These are phyloP conservation scores for Staurois parvus DNA, from an alignment of 2,797 vertebrate genomes.

Conservation along the genomic window DNA sequence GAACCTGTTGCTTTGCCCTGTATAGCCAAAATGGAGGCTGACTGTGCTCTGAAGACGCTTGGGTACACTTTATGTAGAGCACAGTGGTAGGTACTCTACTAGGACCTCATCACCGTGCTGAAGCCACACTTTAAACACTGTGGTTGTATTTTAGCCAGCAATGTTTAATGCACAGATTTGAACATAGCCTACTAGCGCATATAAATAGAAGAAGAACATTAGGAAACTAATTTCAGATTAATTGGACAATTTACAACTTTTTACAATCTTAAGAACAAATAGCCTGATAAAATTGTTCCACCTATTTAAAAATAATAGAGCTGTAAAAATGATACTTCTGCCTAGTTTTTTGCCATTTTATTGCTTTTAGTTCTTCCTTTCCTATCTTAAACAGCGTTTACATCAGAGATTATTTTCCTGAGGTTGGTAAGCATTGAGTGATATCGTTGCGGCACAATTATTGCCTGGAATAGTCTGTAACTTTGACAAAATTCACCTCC, in stretches of 20 bases:
- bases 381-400: slow-evolving; percentile 19
- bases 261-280: background rate
- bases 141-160: background rate
- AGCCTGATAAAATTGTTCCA: background rate
- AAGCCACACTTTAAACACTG: no score
- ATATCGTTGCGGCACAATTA: slow-evolving; percentile 32
- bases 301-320: background rate
- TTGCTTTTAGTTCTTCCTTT: slow-evolving; percentile 4
- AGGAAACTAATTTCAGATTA: background rate
- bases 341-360: background rate
- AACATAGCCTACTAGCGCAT: background rate
- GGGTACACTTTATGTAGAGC: no score
- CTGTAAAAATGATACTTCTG: background rate
- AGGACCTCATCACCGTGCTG: no score
- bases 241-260: slow-evolving; percentile 4
- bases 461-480: slow-evolving; percentile 44
- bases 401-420: slow-evolving; percentile 31
- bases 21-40: no score
- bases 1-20: no score
- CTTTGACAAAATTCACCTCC: slow-evolving; percentile 50
- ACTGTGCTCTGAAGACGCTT: no score
- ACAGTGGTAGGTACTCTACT: no score
- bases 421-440: slow-evolving; percentile 18
- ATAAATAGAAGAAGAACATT: background rate
- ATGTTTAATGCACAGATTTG: background rate